Percentiles rank a stretch among this genome's conserved stretches.
Evolutionary conservation across 2,113 vertebrate species (phyloP).

Genomic region (Panthera uncia): DNA sequence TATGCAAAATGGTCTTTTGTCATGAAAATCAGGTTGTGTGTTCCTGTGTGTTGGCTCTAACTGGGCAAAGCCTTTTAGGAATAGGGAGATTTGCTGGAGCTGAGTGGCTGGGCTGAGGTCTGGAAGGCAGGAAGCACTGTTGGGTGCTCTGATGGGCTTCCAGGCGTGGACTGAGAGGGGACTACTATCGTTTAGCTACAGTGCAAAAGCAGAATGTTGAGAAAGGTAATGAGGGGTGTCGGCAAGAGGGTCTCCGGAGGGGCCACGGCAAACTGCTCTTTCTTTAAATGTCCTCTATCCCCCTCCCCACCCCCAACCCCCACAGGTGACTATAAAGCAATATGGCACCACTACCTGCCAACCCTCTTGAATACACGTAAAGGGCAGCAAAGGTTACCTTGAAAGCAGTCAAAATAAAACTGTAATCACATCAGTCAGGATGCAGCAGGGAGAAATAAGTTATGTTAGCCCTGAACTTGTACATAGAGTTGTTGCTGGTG

Average conservation of each 20-base stretch:
- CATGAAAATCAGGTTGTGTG: constrained; percentile 72
- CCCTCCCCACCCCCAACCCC: background rate
- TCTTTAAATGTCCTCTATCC: constrained; percentile 22
- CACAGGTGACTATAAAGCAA: constrained; percentile 2
- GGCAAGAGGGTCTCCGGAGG: constrained; percentile 19
- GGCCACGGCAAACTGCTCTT: constrained; percentile 44
- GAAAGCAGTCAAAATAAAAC: constrained; percentile 72
- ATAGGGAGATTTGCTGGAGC: constrained; percentile 50
- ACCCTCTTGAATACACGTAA: constrained; percentile 4
- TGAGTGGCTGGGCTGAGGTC: background rate
- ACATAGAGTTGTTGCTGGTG: background rate
- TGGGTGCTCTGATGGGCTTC: constrained; percentile 70
- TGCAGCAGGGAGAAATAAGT: constrained; percentile 59
- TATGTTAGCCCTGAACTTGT: constrained; percentile 56
- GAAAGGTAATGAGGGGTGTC: background rate
- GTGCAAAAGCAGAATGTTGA: constrained; percentile 44
- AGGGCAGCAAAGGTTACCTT: constrained; percentile 66
- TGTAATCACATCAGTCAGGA: constrained; percentile 62
- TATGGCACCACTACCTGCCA: background rate
- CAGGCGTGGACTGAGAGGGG: constrained; percentile 53
- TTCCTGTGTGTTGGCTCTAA: background rate
- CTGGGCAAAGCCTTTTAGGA: constrained; percentile 18
- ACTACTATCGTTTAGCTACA: background rate
- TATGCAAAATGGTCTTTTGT: constrained; percentile 67
- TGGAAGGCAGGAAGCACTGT: constrained; percentile 47